Conservation (phyloP, 2,113 vertebrate species). For the Seriola quinqueradiata region DNA sequence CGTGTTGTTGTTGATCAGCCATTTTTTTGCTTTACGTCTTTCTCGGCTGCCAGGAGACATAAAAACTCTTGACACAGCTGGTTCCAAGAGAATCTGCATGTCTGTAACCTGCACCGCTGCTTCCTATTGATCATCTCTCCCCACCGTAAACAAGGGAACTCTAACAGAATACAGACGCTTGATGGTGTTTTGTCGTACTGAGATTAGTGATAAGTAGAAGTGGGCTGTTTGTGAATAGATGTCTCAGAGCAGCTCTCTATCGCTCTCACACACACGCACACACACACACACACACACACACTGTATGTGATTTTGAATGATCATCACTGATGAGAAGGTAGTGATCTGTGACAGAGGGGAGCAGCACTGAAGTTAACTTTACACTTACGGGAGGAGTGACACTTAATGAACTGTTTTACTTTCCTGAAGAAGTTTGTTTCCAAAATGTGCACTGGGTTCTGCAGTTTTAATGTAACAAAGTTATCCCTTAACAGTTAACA, state of each 20-base stretch:
- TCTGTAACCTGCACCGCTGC: neutral
- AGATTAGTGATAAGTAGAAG: conserved; percentile 4
- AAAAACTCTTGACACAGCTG: neutral
- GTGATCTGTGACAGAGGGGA: conserved; percentile 39
- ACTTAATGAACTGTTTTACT: conserved; percentile 20
- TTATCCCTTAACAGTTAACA: no score
- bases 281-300: neutral
- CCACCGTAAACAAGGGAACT: neutral
- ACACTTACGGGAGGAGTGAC: neutral
- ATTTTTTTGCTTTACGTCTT: neutral
- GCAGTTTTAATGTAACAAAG: no score
- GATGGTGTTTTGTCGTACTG: conserved; percentile 13
- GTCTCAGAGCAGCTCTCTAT: neutral
- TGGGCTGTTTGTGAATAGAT: conserved; percentile 6
- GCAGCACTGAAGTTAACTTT: conserved; percentile 22
- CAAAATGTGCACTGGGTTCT: neutral
- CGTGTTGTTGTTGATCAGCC: neutral
- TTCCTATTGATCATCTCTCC: neutral
- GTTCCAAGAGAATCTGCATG: neutral
- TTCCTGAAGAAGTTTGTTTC: conserved; percentile 3
- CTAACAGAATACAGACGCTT: neutral
- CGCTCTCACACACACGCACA: neutral
- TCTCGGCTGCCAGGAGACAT: neutral
- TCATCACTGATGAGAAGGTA: conserved; percentile 41
- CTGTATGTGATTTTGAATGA: neutral